Evolutionary conservation across 2,113 vertebrate genomes (phyloP).

Genomic region (Sterna hirundo): DNA sequence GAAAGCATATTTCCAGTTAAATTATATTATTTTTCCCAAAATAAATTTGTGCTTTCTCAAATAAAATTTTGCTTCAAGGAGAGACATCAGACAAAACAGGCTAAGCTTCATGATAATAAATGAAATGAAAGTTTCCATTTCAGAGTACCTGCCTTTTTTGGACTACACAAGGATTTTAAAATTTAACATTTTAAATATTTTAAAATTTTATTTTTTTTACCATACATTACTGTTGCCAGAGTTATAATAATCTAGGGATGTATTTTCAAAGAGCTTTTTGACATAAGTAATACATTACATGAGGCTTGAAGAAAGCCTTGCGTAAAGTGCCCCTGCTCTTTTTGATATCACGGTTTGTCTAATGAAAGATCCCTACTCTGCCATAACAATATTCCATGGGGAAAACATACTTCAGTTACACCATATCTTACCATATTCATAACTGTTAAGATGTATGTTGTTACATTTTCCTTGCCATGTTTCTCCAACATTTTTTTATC

Average conservation of each 20-base stretch:
- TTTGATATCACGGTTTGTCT: neutral
- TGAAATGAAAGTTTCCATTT: neutral
- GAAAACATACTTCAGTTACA: neutral
- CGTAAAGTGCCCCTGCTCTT: neutral
- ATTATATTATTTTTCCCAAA: neutral
- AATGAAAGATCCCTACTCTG: neutral
- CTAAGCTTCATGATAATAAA: neutral
- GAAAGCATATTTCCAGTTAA: neutral
- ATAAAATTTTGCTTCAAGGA: neutral
- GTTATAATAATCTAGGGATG: neutral
- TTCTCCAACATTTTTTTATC: slow-evolving; percentile 97
- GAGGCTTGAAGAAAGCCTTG: neutral
- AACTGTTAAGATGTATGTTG: slow-evolving; percentile 94
- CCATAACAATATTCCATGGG: neutral
- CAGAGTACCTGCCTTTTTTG: neutral
- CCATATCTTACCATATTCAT: slow-evolving; percentile 93
- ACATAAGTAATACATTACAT: neutral
- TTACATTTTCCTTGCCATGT: slow-evolving; percentile 92
- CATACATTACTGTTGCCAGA: neutral
- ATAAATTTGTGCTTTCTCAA: neutral
- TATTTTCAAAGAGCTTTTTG: neutral
- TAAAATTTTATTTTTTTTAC: neutral
- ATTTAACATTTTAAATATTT: neutral
- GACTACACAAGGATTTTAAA: neutral
- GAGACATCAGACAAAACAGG: neutral